Base-by-base conservation (phyloP, 1,140 invertebrate genomes). In the Papilio aristodemus region DNA sequence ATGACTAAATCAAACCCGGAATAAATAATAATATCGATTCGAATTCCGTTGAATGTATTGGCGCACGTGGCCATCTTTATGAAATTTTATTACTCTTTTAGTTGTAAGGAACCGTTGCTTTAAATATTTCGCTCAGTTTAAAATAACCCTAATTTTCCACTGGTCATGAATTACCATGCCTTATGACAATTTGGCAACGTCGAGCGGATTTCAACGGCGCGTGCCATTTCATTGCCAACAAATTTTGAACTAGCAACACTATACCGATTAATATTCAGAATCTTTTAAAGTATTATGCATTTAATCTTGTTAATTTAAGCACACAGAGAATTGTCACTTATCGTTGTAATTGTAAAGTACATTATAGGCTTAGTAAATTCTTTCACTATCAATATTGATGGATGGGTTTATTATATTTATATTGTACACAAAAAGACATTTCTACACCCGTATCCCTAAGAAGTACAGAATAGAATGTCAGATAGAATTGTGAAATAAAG, bases 161-260 rank as follows among this genome's bases (percentile, higher is more conserved):
- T 43, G 22, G 41, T 46, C 63, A 50, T 66, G n/a, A 50, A 66
- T 66, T 66, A 66, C 43, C 25, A 50, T 36, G 63, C 41, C 22
- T 66, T 66, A 66, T 66, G 63, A 66, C 63, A 66, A 66, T 66
- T 66, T 66, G 63, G 63, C 63, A 66, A 50, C 63, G 63, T 13
- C 63, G 39, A 5, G 11, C 39, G 63, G 17, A 46, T 66, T 66
- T 66, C 41, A 11, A 46, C 39, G 63, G n/a, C 63, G 63, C 63
- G 63, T 66, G 63, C 63, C 63, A 25, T 46, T 36, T 46, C 22
- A 11, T 13, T 66, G 63, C 63, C 63, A 66, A 62, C 59, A 62
- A 66, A 27, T 36, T 36, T 27, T 46, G 36, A 46, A 50, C 41
- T 50, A 36, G 41, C 63, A 46, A 66, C 41, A 46, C 27, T 32